Evolutionary conservation across 1,140 invertebrate species (phyloP).

Genomic region (Dysdera silvatica): DNA sequence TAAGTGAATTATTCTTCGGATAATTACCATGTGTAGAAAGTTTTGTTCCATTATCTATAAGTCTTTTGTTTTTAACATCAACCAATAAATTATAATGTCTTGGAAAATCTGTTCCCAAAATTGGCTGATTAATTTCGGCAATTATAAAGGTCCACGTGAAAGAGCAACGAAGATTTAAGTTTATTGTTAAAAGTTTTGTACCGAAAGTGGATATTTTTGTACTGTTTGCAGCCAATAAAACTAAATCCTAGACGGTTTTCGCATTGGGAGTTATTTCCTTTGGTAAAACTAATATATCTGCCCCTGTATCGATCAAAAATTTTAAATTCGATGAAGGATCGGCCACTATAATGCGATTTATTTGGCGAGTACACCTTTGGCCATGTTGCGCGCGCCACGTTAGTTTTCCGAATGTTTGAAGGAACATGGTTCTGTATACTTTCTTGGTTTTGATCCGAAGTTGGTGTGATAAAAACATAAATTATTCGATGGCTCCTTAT

Average conservation of each 20-base stretch:
- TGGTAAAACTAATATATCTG: background rate
- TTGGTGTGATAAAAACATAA: too few species aligned
- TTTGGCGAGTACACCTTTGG: too few species aligned
- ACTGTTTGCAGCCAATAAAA: background rate
- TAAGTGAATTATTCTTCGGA: background rate
- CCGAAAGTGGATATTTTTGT: background rate
- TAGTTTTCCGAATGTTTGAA: too few species aligned
- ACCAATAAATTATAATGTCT: slow-evolving; percentile 6
- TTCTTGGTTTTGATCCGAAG: too few species aligned
- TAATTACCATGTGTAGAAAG: background rate
- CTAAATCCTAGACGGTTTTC: background rate
- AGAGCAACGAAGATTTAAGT: background rate
- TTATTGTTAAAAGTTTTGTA: background rate
- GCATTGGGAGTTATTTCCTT: background rate
- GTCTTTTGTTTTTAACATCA: background rate
- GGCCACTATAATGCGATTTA: background rate
- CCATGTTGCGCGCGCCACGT: too few species aligned
- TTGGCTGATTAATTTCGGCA: background rate
- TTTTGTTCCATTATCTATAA: background rate
- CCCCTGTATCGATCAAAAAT: background rate
- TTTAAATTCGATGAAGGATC: background rate
- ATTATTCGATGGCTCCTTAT: too few species aligned
- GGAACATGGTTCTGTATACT: too few species aligned
- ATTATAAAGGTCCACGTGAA: background rate
- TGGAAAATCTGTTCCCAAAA: background rate